Evolutionary conservation across 2,888 invertebrate genomes (phyloP).

Genomic region (Rhyacophila evoluta): DNA sequence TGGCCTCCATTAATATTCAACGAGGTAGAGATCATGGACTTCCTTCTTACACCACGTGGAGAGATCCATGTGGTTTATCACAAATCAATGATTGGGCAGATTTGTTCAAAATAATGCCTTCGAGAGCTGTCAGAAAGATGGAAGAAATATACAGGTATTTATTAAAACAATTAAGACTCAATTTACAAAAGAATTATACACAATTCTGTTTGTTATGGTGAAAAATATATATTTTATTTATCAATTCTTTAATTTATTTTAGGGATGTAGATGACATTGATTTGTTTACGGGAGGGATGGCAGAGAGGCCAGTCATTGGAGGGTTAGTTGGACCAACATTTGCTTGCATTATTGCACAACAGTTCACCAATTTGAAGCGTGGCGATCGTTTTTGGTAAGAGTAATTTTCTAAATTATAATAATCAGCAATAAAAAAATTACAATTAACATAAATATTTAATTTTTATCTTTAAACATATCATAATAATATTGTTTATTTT

Average conservation of each 20-base stretch:
- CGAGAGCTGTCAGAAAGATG: slow-evolving; percentile 74
- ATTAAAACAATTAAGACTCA: background rate
- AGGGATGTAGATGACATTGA: slow-evolving; percentile 85
- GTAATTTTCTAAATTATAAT: slow-evolving; percentile 57
- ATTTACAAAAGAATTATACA: background rate
- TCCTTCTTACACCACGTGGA: slow-evolving; percentile 83
- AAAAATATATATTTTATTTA: no score
- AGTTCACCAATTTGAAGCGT: slow-evolving; percentile 81
- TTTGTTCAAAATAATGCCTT: slow-evolving; percentile 76
- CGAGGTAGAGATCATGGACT: slow-evolving; percentile 89
- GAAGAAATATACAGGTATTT: slow-evolving; percentile 70
- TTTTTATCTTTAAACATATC: no score
- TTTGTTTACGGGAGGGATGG: slow-evolving; percentile 84
- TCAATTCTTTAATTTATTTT: no score
- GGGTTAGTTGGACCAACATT: slow-evolving; percentile 89
- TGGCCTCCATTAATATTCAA: slow-evolving; percentile 90
- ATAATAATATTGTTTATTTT: no score
- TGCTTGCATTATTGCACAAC: slow-evolving; percentile 89
- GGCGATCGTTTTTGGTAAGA: slow-evolving; percentile 82
- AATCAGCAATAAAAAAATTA: no score
- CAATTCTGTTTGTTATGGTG: background rate
- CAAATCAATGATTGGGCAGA: slow-evolving; percentile 78
- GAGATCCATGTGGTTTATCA: slow-evolving; percentile 81
- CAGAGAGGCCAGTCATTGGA: slow-evolving; percentile 83
- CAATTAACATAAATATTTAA: no score